phyloP scores from a whole-genome alignment of 2,888 invertebrate genomes.

The Empis livida region DNA sequence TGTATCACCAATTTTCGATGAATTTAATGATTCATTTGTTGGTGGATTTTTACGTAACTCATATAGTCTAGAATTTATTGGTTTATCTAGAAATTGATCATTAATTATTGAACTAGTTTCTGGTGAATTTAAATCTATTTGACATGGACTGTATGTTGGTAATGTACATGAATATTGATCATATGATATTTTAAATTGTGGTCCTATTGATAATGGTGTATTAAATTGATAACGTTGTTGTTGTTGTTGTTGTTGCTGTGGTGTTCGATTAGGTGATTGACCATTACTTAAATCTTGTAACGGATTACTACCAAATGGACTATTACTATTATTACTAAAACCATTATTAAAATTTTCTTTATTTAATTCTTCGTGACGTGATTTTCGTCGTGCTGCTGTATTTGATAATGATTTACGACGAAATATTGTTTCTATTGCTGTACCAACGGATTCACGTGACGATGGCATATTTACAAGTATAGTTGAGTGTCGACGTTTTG shows the following conservation, averaged over 20 bases:
- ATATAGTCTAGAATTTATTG: conserved; percentile 13
- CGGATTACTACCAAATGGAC: conserved; percentile 26
- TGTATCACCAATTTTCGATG: conserved; percentile 32
- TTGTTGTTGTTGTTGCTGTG: conserved; percentile 6
- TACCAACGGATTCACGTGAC: neutral
- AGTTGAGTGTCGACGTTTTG: conserved; percentile 4
- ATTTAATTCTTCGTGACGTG: conserved; percentile 22
- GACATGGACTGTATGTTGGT: conserved; percentile 11
- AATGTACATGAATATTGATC: conserved; percentile 10
- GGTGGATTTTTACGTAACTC: conserved; percentile 9
- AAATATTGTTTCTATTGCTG: conserved; percentile 2
- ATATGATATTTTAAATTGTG: too few relatives aligned
- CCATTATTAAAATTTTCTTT: conserved; percentile 31
- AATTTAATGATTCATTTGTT: conserved; percentile 24
- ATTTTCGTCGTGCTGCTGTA: conserved; percentile 13
- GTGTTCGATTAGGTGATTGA: conserved; percentile 24
- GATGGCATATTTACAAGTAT: conserved; percentile 1
- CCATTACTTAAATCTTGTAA: conserved; percentile 32
- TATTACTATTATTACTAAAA: conserved; percentile 20
- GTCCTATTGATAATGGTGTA: too few relatives aligned
- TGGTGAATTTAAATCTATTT: conserved; percentile 13
- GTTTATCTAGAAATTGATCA: conserved; percentile 15
- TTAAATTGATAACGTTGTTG: neutral
- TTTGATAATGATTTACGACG: neutral
- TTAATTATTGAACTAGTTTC: neutral